Evolutionary conservation across 2,113 vertebrate genomes (phyloP), one percentile per base, ranked within the genome.

Genomic region (Gymnobelideus leadbeateri): DNA sequence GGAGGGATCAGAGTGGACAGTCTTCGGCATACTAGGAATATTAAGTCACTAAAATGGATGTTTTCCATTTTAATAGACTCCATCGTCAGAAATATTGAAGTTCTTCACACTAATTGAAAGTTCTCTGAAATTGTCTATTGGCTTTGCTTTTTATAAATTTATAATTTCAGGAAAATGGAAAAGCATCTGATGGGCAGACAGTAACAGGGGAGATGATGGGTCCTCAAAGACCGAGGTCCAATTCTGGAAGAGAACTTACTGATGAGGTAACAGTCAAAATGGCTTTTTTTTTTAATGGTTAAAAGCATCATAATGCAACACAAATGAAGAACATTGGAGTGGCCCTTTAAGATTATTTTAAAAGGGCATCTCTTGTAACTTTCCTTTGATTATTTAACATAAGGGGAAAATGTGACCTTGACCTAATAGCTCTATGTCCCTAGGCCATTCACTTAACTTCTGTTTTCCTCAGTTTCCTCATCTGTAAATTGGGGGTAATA

Each of bases 161-260:
- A 77, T 97, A 93, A 96, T 98, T 98, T 94, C 95, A 99, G 99
- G 99, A 99, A 98, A 99, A 99, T 89, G 99, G 99, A 84, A 99
- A 98, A 96, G 77, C 97, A 89, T 98, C 98, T 93, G 99, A 99
- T 89, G 99, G 99, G 43, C 99, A 99, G 97, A 97, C 98, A 94
- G 91, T 98, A 52, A 98, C 99, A 90, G 98, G 97, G 95, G 99
- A 99, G 97, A 98, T 99, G n/a, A 97, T 99, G 57, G 99, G 99
- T 93, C 99, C 99, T 55, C 99, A 99, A 95, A 99, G 99, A 96
- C 99, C 99, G 47, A 99, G 99, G 51, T 99, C 99, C 94, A 99
- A 99, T 98, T 99, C 99, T 46, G 99, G 99, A 84, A 98, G 99
- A 98, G 99, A 99, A 95, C 99, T 99, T 96, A 99, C 99, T 5